Conservation (phyloP, 2,797 vertebrate species). For the Falco naumanni region DNA sequence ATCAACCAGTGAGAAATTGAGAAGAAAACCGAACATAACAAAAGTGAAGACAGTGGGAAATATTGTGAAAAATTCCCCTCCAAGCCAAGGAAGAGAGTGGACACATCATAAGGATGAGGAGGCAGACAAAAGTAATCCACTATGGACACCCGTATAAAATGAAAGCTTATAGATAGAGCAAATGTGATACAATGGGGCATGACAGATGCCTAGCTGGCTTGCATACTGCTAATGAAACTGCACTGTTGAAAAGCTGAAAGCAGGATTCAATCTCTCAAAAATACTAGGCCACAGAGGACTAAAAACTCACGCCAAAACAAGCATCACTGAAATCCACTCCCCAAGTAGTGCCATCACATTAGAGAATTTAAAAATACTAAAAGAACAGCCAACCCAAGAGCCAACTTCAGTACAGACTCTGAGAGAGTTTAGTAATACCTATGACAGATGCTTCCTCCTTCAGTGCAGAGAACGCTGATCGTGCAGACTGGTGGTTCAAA, state of each 20-base stretch:
- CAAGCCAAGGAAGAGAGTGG: neutral
- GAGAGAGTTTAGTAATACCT: constrained; percentile 67
- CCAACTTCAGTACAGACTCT: neutral
- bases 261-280: neutral
- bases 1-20: neutral
- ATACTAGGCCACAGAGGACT: neutral
- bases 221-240: neutral
- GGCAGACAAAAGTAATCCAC: neutral
- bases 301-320: neutral
- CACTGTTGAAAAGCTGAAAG: neutral
- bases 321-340: neutral
- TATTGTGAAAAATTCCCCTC: neutral
- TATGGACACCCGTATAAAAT: neutral
- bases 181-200: neutral
- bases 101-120: neutral
- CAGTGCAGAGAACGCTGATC: constrained; percentile 57
- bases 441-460: constrained; percentile 78
- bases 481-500: neutral
- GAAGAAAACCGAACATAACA: neutral
- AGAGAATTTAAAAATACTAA: neutral
- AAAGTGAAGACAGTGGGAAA: neutral
- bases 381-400: neutral
- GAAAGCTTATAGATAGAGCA: neutral
- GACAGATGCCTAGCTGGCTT: neutral
- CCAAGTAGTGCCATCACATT: neutral